Percentiles rank a stretch among this genome's conserved stretches.
These are phyloP conservation scores for Psittacara wagleri DNA, from an alignment of 2,113 vertebrate species.

Conservation along the genomic window DNA sequence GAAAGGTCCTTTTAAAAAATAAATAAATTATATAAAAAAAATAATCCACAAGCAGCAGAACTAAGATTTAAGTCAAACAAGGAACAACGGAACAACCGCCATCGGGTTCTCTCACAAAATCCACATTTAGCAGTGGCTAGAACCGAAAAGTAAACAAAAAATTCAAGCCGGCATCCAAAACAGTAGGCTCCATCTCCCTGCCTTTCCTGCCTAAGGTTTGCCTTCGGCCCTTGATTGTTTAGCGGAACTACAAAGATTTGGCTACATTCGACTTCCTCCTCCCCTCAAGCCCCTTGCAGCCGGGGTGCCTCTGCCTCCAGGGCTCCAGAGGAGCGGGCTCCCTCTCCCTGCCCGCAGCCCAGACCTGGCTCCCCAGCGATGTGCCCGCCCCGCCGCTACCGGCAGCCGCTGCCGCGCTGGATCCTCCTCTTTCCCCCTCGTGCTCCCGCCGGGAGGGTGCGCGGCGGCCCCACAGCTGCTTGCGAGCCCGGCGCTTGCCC, in stretches of 20 bases:
- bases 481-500: not conserved
- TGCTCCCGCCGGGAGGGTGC: not conserved
- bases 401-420: not conserved
- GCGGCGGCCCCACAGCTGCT: not conserved
- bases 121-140: conserved; percentile 3
- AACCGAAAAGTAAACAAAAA: conserved; percentile 13
- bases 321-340: not conserved
- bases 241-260: not conserved
- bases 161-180: not conserved
- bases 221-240: not conserved
- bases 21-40: not conserved
- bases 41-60: conserved; percentile 45
- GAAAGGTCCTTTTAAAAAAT: conserved; percentile 13
- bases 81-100: not conserved
- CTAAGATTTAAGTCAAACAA: conserved; percentile 5
- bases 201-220: not conserved
- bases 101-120: not conserved
- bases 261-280: not conserved
- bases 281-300: not conserved
- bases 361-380: not conserved
- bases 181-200: not conserved
- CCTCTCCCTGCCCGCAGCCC: not conserved
- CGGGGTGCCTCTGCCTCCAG: not conserved
- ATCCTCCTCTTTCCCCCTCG: not conserved
- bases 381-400: not conserved